phyloP scores from a whole-genome alignment of 2,888 invertebrate genomes.

The Platycnemis pennipes region DNA sequence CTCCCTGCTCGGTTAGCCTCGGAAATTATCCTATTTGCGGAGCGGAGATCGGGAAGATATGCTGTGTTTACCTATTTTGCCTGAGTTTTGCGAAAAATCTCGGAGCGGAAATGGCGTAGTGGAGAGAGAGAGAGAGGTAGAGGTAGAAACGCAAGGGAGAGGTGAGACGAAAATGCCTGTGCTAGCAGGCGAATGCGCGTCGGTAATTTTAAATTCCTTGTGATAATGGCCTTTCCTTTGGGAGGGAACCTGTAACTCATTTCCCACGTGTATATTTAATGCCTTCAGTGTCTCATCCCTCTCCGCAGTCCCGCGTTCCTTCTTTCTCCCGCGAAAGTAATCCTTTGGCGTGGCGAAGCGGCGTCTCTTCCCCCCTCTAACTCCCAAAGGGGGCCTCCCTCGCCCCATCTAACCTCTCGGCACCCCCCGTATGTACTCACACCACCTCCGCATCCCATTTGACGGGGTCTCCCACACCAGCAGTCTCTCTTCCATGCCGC shows the following conservation, averaged over 20 bases:
- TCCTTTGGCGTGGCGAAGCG: background rate
- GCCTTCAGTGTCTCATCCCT: background rate
- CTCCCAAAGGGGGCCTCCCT: background rate
- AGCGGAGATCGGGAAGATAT: background rate
- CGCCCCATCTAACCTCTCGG: background rate
- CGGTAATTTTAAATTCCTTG: conserved; percentile 57
- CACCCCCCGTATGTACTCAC: background rate
- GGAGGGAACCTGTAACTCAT: conserved; percentile 45
- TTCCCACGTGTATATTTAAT: conserved; percentile 65
- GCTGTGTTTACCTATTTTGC: background rate
- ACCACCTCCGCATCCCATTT: background rate
- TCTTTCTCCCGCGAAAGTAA: background rate
- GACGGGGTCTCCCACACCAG: background rate
- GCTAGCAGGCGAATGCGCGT: conserved; percentile 69
- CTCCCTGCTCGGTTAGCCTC: background rate
- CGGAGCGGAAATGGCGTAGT: too few species aligned
- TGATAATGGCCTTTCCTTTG: conserved; percentile 53
- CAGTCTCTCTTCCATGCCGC: too few species aligned
- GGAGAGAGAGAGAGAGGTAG: conserved; percentile 49
- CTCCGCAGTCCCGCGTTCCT: background rate
- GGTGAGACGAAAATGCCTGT: too few species aligned
- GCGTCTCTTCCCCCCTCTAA: background rate
- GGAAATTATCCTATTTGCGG: background rate
- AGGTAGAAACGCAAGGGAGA: conserved; percentile 61
- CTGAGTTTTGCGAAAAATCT: background rate